Evolutionary conservation across 2,797 vertebrate species (phyloP).

Genomic region (Hylomyscus alleni): DNA sequence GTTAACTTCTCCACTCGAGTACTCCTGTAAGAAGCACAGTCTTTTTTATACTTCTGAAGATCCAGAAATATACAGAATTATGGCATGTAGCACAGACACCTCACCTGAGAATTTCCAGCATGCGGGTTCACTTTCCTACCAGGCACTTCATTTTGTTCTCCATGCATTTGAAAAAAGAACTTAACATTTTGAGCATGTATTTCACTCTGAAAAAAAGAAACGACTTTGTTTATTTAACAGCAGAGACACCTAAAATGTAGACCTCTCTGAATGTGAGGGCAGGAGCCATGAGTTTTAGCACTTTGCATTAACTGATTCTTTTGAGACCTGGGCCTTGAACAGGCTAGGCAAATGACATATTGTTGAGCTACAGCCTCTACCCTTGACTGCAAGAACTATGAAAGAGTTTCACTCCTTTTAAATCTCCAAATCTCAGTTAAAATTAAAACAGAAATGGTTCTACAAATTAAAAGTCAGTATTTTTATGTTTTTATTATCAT

Average conservation of each 20-base stretch:
- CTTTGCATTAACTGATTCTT: neutral
- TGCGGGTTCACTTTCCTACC: conserved; percentile 76
- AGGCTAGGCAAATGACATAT: neutral
- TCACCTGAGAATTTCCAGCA: conserved; percentile 87
- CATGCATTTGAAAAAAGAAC: conserved; percentile 90
- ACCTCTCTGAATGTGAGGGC: conserved; percentile 55
- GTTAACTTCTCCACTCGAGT: conserved; percentile 80
- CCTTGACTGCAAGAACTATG: neutral
- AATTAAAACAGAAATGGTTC: conserved; percentile 50
- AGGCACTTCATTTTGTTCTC: conserved; percentile 84
- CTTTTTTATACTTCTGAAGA: conserved; percentile 46
- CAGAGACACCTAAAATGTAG: conserved; percentile 26
- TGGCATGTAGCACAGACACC: conserved; percentile 3
- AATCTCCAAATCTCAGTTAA: conserved; percentile 48
- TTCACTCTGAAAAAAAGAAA: conserved; percentile 92
- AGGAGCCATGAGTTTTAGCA: conserved; percentile 6
- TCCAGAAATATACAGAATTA: conserved; percentile 51
- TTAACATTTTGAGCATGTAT: conserved; percentile 93
- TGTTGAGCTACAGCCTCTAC: neutral
- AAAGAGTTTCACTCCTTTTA: conserved; percentile 50
- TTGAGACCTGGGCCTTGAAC: neutral
- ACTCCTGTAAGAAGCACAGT: conserved; percentile 86
- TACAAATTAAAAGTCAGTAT: conserved; percentile 37
- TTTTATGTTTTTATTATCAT: neutral
- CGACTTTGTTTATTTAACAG: conserved; percentile 66